These are phyloP conservation scores for Camptogramma bilineatum DNA, from an alignment of 2,888 invertebrate genomes.

Conservation along the genomic window DNA sequence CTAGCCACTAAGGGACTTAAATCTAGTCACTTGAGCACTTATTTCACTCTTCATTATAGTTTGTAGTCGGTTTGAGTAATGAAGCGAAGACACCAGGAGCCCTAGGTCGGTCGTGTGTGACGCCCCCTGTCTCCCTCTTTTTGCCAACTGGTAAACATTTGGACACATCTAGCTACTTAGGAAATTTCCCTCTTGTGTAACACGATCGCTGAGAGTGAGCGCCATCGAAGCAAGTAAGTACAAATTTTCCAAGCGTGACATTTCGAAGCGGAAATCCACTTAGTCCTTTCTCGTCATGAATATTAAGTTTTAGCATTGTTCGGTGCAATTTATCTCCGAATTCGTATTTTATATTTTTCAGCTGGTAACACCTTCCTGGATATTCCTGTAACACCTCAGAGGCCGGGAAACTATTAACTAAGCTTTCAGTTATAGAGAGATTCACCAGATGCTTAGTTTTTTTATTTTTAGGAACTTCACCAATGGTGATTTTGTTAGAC, in stretches of 20 bases:
- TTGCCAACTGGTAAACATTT: slow-evolving; percentile 5
- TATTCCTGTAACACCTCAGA: slow-evolving; percentile 34
- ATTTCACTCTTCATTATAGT: neutral
- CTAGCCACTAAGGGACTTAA: neutral
- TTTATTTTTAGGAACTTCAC: slow-evolving; percentile 19
- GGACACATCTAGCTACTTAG: slow-evolving; percentile 1
- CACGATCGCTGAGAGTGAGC: neutral
- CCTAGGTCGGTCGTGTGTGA: slow-evolving; percentile 36
- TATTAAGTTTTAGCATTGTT: too few species aligned
- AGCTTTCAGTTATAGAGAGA: slow-evolving; percentile 42
- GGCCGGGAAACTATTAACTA: slow-evolving; percentile 43
- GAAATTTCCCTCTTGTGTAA: neutral
- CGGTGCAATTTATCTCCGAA: too few species aligned
- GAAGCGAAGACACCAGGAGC: slow-evolving; percentile 33
- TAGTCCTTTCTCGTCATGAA: too few species aligned
- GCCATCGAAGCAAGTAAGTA: too few species aligned
- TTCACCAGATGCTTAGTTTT: slow-evolving; percentile 35
- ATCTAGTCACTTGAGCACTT: neutral
- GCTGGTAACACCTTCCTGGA: slow-evolving; percentile 27
- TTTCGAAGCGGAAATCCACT: too few species aligned
- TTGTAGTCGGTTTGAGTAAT: slow-evolving; percentile 20
- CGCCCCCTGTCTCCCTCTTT: slow-evolving; percentile 25
- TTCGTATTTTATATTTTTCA: neutral
- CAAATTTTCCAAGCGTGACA: too few species aligned
- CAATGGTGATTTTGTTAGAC: too few species aligned